phyloP scores from a whole-genome alignment of 2,113 vertebrate species.

The Bujurquina vittata region DNA sequence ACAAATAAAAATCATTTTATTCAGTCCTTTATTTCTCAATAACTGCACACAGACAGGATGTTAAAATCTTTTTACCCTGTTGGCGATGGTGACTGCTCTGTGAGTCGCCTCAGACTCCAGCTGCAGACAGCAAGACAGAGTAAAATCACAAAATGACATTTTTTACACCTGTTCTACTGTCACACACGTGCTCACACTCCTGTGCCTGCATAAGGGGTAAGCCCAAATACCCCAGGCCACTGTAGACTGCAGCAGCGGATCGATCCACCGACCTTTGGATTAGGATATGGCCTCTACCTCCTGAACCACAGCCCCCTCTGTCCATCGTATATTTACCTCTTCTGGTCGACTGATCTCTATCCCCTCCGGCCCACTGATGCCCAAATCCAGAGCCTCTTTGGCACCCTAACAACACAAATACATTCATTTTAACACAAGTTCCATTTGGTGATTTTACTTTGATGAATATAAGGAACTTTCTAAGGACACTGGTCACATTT shows the following conservation, averaged over 20 bases:
- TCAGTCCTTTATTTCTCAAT: not conserved
- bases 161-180: not conserved
- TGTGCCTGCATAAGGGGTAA: not conserved
- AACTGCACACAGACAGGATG: not conserved
- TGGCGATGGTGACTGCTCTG: conserved; percentile 93
- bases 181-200: not conserved
- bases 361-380: conserved; percentile 94
- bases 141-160: conserved; percentile 1
- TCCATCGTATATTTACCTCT: conserved; percentile 81
- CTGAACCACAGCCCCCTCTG: not conserved
- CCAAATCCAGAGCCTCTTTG: conserved; percentile 92
- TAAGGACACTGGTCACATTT: not conserved
- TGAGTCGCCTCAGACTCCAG: conserved; percentile 95
- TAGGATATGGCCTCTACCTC: not conserved
- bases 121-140: conserved; percentile 70
- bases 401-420: conserved; percentile 83
- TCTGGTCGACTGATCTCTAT: conserved; percentile 97
- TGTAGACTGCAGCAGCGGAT: not conserved
- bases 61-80: conserved; percentile 84
- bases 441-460: not conserved
- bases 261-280: not conserved
- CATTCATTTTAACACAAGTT: not conserved
- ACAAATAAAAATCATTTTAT: not conserved
- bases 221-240: too few species aligned
- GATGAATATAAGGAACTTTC: not conserved